These are phyloP conservation scores for Sinohyriopsis cumingii DNA, from an alignment of 2,888 invertebrate species.

Conservation along the genomic window DNA sequence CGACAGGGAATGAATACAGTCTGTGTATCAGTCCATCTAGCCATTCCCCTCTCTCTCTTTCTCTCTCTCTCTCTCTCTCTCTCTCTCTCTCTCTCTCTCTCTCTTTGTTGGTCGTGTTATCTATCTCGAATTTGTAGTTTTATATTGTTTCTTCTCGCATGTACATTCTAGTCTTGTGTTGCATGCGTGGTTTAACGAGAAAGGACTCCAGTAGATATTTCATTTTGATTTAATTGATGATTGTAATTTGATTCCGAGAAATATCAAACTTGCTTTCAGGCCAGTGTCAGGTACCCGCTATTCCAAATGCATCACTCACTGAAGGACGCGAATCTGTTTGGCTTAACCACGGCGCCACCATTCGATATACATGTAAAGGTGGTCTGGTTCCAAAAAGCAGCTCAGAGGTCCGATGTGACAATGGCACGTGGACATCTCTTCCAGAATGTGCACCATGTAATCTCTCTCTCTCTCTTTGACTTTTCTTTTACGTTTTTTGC, in stretches of 20 bases:
- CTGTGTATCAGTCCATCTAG: background rate
- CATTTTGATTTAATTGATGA: no score
- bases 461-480: background rate
- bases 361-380: conserved; percentile 57
- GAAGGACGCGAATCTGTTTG: conserved; percentile 49
- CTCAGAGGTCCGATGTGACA: conserved; percentile 79
- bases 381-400: conserved; percentile 58
- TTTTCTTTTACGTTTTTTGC: background rate
- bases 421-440: conserved; percentile 96
- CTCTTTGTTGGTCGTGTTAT: background rate
- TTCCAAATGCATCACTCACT: conserved; percentile 71
- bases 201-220: no score
- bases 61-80: conserved; percentile 2
- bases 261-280: conserved; percentile 32
- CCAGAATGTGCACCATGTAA: conserved; percentile 89
- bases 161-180: no score
- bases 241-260: no score
- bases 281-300: conserved; percentile 93
- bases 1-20: background rate
- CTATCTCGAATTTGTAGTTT: background rate
- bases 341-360: conserved; percentile 53
- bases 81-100: conserved; percentile 5
- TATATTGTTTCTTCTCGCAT: no score
- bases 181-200: no score
- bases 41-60: no score